Evolutionary conservation across 2,888 invertebrate genomes (phyloP).

Genomic region (Platycnemis pennipes): DNA sequence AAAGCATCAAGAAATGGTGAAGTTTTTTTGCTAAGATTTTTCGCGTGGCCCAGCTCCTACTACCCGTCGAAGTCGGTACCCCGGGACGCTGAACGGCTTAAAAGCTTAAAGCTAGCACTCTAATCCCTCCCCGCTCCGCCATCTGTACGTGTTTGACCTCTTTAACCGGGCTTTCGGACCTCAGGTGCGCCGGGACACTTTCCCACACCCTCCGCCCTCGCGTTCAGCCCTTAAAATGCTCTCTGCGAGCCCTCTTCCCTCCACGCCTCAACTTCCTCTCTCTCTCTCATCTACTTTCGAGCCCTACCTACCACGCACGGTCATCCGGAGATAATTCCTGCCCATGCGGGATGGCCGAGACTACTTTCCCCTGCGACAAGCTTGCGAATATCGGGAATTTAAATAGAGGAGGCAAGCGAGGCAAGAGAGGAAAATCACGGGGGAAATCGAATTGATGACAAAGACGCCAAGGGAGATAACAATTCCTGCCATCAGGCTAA

Average conservation of each 20-base stretch:
- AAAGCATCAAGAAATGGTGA: neutral
- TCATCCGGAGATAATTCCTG: neutral
- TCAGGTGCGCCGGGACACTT: conserved; percentile 41
- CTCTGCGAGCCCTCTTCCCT: neutral
- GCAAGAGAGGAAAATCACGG: too few relatives aligned
- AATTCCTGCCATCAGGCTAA: too few relatives aligned
- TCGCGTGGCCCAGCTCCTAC: neutral
- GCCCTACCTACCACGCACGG: neutral
- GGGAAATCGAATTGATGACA: too few relatives aligned
- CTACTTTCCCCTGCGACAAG: neutral
- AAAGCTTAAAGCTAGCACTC: conserved; percentile 49
- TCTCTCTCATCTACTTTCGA: neutral
- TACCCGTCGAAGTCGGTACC: neutral
- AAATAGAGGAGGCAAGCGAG: too few relatives aligned
- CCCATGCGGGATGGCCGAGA: neutral
- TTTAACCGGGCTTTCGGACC: conserved; percentile 25
- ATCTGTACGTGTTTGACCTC: conserved; percentile 26
- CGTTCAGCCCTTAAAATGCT: neutral
- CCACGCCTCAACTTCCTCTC: neutral
- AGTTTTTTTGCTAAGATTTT: conserved; percentile 45
- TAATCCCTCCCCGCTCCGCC: neutral
- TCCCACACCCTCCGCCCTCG: neutral
- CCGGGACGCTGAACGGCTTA: conserved; percentile 29
- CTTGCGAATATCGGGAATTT: neutral
- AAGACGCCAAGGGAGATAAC: too few relatives aligned